A percentile compares a stretch with the other conserved stretches of the same genome.
These are phyloP conservation scores for Pantherophis guttatus DNA, from an alignment of 2,113 vertebrate genomes.

Conservation along the genomic window DNA sequence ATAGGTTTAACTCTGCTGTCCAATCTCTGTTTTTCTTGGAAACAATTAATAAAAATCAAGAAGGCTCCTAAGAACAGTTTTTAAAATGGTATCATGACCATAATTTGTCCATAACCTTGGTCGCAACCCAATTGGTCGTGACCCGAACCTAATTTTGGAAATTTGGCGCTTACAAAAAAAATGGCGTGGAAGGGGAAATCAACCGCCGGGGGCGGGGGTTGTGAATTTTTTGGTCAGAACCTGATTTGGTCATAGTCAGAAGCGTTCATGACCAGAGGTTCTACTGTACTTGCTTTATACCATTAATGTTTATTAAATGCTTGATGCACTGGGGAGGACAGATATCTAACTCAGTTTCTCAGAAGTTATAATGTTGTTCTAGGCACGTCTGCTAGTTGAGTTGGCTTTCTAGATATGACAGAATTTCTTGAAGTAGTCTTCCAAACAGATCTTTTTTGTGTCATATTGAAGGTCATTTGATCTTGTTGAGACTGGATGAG, in stretches of 20 bases:
- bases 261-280: no score
- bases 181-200: no score
- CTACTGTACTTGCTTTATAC: not conserved
- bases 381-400: not conserved
- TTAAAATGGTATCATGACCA: not conserved
- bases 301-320: not conserved
- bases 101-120: no score
- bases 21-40: not conserved
- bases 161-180: no score
- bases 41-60: not conserved
- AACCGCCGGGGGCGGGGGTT: no score
- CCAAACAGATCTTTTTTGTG: not conserved
- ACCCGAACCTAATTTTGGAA: no score
- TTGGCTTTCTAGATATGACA: not conserved
- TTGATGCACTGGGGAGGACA: not conserved
- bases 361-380: not conserved
- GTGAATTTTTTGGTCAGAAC: no score
- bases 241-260: no score
- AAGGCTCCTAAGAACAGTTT: not conserved
- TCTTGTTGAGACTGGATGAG: not conserved
- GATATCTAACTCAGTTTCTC: not conserved
- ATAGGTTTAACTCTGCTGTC: not conserved
- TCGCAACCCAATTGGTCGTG: no score
- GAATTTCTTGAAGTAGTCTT: not conserved
- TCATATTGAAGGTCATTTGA: not conserved